Evolutionary conservation across 2,113 vertebrate species (phyloP), one percentile per base, ranked within the genome.

Genomic region (Pseudonaja textilis): DNA sequence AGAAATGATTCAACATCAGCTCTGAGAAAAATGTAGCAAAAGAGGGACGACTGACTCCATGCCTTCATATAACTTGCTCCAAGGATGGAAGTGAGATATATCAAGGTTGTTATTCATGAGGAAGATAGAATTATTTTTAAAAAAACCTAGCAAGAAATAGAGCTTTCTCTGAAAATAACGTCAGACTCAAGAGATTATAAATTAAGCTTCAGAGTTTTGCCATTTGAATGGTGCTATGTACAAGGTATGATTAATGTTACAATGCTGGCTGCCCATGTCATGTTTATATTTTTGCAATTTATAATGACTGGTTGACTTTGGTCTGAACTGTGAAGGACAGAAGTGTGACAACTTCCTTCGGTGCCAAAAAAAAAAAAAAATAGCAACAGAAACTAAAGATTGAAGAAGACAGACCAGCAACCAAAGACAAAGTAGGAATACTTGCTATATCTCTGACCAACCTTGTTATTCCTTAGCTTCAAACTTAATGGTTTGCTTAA

Each of bases 241-340:
- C 25, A 6, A 88, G 9, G 8, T 22, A 3, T 1, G 20, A 39
- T 25, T 16, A 23, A 91, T 47, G 18, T 50, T 22, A 34, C 7
- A 4, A 0, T 2, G 3, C 20, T 87, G 45, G 20, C 26, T 88
- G 16, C 23, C 81, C 2, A 1, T 54, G 25, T 22, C 7, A 1
- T 55, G 22, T 39, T 47, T 87, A 45, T 91, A 5, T 0, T n/a
- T 91, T n/a, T 90, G 26, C n/a, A 50, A 23, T 5, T 16, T 42
- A 39, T 29, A 29, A 25, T 23, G 45, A 64, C 42, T 89, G 42
- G 39, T 74, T 88, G 2, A 18, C 85, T 85, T 91, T 93, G 89
- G 34, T 59, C 89, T 54, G 55, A 95, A 59, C 7, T 86, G 50
- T n/a, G 91, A 92, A 56, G 94, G 69, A 85, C 2, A 89, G 85